A percentile compares a stretch with the other conserved stretches of the same genome.
Conservation (phyloP, 2,113 vertebrate species). For the Orycteropus afer region DNA sequence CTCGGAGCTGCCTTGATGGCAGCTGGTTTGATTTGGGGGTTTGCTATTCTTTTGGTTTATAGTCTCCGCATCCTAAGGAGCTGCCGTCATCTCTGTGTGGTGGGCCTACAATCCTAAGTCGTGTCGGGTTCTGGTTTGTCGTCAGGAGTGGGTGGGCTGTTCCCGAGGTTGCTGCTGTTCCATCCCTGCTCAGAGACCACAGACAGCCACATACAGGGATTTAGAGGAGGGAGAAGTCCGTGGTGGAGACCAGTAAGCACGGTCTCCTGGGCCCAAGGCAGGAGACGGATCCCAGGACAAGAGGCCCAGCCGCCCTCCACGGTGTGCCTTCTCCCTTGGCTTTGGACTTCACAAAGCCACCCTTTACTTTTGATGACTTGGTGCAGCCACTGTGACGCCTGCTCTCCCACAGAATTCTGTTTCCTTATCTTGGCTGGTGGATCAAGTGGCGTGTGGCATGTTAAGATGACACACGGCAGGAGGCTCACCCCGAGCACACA, state of each 20-base stretch:
- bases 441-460: constrained; percentile 67
- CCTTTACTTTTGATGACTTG: constrained; percentile 44
- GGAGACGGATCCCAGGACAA: not conserved
- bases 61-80: not conserved
- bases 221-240: not conserved
- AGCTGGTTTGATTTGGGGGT: too few relatives aligned
- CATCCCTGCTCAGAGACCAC: not conserved
- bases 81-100: not conserved
- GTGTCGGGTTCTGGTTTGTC: not conserved
- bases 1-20: too few relatives aligned
- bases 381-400: constrained; percentile 25
- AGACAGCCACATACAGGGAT: not conserved
- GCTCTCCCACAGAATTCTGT: constrained; percentile 51
- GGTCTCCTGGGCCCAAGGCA: not conserved
- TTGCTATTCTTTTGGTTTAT: fast-evolving
- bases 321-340: not conserved
- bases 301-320: not conserved
- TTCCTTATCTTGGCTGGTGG: constrained; percentile 67
- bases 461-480: constrained; percentile 71
- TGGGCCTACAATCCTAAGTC: not conserved
- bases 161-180: not conserved
- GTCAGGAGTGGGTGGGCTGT: not conserved
- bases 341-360: constrained; percentile 26
- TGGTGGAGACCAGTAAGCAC: not conserved
- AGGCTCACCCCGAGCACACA: constrained; percentile 58